These are phyloP conservation scores for Taenaris catops DNA, from an alignment of 2,888 invertebrate species.

Conservation along the genomic window DNA sequence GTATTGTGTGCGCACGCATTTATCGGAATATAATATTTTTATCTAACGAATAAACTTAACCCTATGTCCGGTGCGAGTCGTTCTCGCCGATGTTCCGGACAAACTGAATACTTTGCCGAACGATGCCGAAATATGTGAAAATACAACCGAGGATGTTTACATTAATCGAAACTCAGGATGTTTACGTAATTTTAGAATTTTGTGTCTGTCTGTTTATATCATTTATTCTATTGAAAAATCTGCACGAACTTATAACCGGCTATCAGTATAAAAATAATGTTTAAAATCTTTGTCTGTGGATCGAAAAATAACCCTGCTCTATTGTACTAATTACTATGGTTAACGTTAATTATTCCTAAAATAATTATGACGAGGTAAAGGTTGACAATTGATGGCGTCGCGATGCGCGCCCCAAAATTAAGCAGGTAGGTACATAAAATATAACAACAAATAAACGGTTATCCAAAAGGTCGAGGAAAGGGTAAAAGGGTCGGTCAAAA, in stretches of 20 bases:
- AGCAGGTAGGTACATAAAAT: constrained; percentile 42
- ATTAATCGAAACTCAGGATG: constrained; percentile 59
- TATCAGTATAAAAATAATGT: constrained; percentile 78
- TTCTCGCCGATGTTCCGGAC: constrained; percentile 42
- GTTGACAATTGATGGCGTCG: constrained; percentile 67
- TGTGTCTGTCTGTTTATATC: constrained; percentile 46
- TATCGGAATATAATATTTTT: constrained; percentile 60
- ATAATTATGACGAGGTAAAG: constrained; percentile 75
- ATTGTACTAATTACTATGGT: constrained; percentile 78
- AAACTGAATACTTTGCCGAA: constrained; percentile 64
- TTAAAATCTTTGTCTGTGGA: constrained; percentile 74
- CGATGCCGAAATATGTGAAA: constrained; percentile 59
- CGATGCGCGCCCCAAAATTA: constrained; percentile 47
- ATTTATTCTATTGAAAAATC: constrained; percentile 61
- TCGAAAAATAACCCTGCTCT: constrained; percentile 80
- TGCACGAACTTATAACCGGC: constrained; percentile 75
- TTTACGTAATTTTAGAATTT: constrained; percentile 63
- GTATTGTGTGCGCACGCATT: constrained; percentile 48
- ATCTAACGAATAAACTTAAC: constrained; percentile 75
- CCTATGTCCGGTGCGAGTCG: constrained; percentile 52
- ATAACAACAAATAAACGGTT: constrained; percentile 40
- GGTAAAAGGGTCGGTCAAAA: constrained; percentile 38
- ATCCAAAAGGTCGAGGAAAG: constrained; percentile 55
- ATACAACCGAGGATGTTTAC: constrained; percentile 69
- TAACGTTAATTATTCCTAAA: constrained; percentile 77